Conservation (phyloP, 1,140 invertebrate genomes). For the Aporrectodea caliginosa region DNA sequence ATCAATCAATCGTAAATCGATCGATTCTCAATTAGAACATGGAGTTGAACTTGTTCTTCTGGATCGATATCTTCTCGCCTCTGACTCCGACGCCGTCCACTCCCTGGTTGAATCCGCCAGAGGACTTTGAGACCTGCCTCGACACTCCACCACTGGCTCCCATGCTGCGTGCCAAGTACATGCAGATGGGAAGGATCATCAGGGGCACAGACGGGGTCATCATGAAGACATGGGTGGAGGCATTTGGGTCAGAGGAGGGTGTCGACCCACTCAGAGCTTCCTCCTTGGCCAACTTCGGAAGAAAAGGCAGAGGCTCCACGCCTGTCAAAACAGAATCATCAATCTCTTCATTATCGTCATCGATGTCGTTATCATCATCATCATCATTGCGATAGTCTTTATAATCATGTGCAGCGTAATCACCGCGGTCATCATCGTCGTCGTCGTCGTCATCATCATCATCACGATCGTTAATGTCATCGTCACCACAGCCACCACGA, state of each 20-base stretch:
- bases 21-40: constrained; percentile 19
- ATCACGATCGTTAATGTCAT: too few species aligned
- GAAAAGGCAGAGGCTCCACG: constrained; percentile 20
- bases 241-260: not conserved
- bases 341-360: too few species aligned
- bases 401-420: too few species aligned
- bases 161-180: constrained; percentile 23
- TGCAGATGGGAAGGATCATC: constrained; percentile 26
- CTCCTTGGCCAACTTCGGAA: constrained; percentile 15
- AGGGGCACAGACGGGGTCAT: constrained; percentile 22
- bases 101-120: not conserved
- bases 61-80: not conserved
- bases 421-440: too few species aligned
- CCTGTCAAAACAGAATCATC: constrained; percentile 4
- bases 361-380: too few species aligned
- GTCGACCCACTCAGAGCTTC: constrained; percentile 1
- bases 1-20: too few species aligned
- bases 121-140: not conserved
- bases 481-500: too few species aligned
- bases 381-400: too few species aligned
- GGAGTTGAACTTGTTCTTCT: constrained; percentile 19
- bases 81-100: constrained; percentile 14
- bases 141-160: not conserved
- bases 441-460: too few species aligned
- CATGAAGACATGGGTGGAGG: constrained; percentile 5